phyloP scores from a whole-genome alignment of 2,113 vertebrate species.

The Mystacornis crossleyi region DNA sequence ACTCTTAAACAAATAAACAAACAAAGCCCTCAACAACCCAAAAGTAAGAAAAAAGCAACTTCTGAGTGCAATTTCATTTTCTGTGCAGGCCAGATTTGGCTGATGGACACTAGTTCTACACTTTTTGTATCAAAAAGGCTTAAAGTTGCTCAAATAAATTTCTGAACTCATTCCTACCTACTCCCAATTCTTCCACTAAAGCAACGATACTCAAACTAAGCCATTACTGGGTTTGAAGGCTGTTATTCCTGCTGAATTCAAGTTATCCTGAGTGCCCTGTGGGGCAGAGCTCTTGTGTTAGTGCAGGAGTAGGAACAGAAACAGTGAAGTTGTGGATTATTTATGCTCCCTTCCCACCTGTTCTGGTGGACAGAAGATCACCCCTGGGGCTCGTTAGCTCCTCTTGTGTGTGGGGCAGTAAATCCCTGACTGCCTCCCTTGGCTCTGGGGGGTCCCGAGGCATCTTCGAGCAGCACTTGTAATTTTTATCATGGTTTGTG shows the following conservation, averaged over 20 bases:
- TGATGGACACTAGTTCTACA: not conserved
- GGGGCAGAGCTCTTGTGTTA: not conserved
- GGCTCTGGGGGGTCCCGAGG: not conserved
- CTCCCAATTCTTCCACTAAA: not conserved
- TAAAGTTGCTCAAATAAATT: not conserved
- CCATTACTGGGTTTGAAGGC: not conserved
- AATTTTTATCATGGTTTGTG: not conserved
- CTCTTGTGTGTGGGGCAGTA: not conserved
- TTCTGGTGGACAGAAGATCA: not conserved
- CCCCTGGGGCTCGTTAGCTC: not conserved
- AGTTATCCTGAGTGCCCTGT: rapidly evolving
- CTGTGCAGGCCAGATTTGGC: not conserved
- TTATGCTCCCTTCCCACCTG: not conserved
- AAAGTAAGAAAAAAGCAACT: not conserved
- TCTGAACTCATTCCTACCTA: not conserved
- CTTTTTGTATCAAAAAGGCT: not conserved
- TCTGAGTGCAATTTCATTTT: not conserved
- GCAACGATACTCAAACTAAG: not conserved
- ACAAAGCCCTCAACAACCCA: not conserved
- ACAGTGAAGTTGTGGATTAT: not conserved
- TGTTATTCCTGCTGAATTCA: not conserved
- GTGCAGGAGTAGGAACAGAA: not conserved
- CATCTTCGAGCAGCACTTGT: not conserved
- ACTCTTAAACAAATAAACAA: not conserved
- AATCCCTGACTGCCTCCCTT: not conserved